These are phyloP conservation scores for Philypnodon macrostomus DNA, from an alignment of 2,797 vertebrate genomes.

Conservation along the genomic window DNA sequence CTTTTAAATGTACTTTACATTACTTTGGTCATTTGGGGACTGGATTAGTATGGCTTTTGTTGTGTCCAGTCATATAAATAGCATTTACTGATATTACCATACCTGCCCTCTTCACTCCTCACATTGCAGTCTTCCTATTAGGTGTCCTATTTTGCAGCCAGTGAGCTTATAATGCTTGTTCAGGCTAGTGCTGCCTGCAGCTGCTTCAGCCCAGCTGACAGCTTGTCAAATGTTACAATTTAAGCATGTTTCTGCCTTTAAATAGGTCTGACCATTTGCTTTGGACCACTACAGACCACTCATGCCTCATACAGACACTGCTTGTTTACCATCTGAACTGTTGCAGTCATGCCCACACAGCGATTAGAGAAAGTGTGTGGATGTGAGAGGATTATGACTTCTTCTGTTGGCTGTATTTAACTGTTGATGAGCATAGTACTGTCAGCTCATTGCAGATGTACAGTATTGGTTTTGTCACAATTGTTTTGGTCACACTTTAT, in stretches of 20 bases:
- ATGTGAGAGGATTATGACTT: slow-evolving; percentile 53
- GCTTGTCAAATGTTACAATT: not conserved
- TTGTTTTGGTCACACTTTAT: no score
- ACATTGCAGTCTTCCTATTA: slow-evolving; percentile 22
- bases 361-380: slow-evolving; percentile 54
- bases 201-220: slow-evolving; percentile 5
- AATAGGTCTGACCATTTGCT: slow-evolving; percentile 12
- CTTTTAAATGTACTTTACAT: not conserved
- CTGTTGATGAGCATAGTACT: slow-evolving; percentile 12
- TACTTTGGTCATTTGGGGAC: not conserved
- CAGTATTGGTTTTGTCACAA: slow-evolving; percentile 1
- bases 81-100: slow-evolving; percentile 22
- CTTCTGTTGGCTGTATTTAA: slow-evolving; percentile 23
- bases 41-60: not conserved
- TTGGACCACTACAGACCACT: slow-evolving; percentile 1
- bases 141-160: slow-evolving; percentile 10
- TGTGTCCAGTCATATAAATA: slow-evolving; percentile 8
- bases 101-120: slow-evolving; percentile 18
- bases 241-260: not conserved
- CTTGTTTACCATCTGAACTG: slow-evolving; percentile 54
- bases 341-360: slow-evolving; percentile 28
- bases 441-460: slow-evolving; percentile 13
- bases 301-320: not conserved
- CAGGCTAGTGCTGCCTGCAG: not conserved
- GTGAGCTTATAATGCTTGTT: slow-evolving; percentile 10